These are phyloP conservation scores for Neuroscelio doddi DNA, from an alignment of 2,888 invertebrate species.

Conservation along the genomic window DNA sequence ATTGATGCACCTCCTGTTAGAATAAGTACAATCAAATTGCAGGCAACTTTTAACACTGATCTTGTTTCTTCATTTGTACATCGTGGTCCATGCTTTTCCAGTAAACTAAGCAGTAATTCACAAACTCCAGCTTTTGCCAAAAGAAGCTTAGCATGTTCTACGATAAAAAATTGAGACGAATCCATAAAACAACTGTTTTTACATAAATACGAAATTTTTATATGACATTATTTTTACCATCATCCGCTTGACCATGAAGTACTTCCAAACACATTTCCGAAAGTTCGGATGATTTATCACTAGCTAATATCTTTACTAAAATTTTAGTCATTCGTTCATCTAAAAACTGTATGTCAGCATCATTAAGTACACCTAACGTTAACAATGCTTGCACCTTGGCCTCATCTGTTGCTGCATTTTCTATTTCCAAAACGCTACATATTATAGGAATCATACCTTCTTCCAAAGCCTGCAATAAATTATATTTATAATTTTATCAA, in stretches of 20 bases:
- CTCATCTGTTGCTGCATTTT: constrained; percentile 71
- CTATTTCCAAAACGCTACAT: constrained; percentile 71
- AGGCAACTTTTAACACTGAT: constrained; percentile 85
- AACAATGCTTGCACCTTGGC: constrained; percentile 74
- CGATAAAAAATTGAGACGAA: too few species aligned
- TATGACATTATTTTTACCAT: constrained; percentile 73
- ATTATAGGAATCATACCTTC: constrained; percentile 73
- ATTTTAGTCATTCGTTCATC: constrained; percentile 75
- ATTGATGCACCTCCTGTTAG: constrained; percentile 87
- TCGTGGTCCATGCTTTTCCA: constrained; percentile 80
- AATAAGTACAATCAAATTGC: constrained; percentile 88
- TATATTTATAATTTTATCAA: constrained; percentile 13
- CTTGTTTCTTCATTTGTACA: constrained; percentile 79
- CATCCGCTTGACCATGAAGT: constrained; percentile 83
- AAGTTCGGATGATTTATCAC: constrained; percentile 80
- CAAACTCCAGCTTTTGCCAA: constrained; percentile 85
- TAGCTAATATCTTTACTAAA: constrained; percentile 78
- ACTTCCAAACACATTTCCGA: constrained; percentile 85
- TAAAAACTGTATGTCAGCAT: constrained; percentile 72
- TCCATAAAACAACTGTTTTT: too few species aligned
- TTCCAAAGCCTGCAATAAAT: constrained; percentile 68
- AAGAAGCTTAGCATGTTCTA: constrained; percentile 85
- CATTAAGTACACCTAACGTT: constrained; percentile 73
- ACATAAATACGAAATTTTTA: too few species aligned
- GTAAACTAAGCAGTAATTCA: constrained; percentile 81